Evolutionary conservation across 35 echinoderm and acorn worm genomes (phyloP).

Genomic region (Antedon bifida): DNA sequence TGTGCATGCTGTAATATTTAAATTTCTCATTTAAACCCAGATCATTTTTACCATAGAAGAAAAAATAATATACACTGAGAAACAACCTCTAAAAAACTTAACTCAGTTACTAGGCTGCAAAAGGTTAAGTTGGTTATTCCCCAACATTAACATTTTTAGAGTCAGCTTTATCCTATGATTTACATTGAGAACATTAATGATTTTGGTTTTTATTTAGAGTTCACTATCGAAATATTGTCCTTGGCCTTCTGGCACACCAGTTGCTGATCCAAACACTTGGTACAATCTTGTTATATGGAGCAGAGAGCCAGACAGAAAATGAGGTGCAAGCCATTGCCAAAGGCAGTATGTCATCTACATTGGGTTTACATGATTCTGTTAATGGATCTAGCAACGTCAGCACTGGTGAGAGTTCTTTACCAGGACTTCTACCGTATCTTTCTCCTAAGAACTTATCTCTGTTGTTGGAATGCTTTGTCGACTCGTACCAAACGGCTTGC

Average conservation of each 20-base stretch:
- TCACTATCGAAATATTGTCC: constrained; percentile 75
- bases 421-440: constrained; percentile 84
- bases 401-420: constrained; percentile 26
- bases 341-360: constrained; percentile 33
- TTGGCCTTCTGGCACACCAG: constrained; percentile 83
- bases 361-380: constrained; percentile 25
- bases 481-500: constrained; percentile 90
- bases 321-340: constrained; percentile 52
- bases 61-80: no score
- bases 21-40: no score
- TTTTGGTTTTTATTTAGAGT: constrained; percentile 43
- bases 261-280: constrained; percentile 88
- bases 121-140: no score
- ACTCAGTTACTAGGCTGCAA: no score
- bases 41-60: no score
- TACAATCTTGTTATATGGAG: constrained; percentile 78
- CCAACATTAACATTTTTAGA: no score
- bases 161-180: no score
- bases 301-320: constrained; percentile 47
- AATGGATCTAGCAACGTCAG: not conserved
- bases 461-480: constrained; percentile 87
- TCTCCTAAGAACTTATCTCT: constrained; percentile 79
- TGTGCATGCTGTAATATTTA: no score
- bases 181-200: not conserved
- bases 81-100: no score